phyloP scores from a whole-genome alignment of 2,797 vertebrate species.

The Typhlichthys eigenmanni region DNA sequence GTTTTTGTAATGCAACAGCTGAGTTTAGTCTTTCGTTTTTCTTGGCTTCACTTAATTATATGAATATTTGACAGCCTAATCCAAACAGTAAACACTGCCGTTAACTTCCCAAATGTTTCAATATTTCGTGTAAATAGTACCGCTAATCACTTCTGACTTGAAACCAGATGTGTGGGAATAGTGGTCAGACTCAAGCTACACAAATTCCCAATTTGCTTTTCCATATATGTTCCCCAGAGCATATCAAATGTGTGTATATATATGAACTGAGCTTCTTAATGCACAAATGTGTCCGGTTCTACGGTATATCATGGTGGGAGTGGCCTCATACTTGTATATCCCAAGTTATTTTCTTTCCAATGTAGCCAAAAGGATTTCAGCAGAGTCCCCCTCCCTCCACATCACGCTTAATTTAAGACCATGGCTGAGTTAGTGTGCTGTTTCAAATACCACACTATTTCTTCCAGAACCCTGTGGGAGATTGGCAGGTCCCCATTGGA shows the following conservation, averaged over 20 bases:
- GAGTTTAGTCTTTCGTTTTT: conserved; percentile 10
- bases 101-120: conserved; percentile 37
- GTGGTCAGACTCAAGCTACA: conserved; percentile 49
- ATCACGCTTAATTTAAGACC: conserved; percentile 82
- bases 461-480: conserved; percentile 77
- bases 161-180: conserved; percentile 65
- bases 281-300: conserved; percentile 35
- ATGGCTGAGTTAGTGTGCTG: conserved; percentile 78
- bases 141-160: conserved; percentile 63
- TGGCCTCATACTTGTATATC: conserved; percentile 24
- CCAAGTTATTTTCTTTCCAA: conserved; percentile 67
- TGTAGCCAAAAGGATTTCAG: conserved; percentile 65
- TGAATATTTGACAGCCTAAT: conserved; percentile 41
- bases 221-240: conserved; percentile 40
- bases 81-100: conserved; percentile 45
- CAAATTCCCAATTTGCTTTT: conserved; percentile 52
- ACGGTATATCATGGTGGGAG: conserved; percentile 31
- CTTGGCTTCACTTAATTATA: conserved; percentile 36
- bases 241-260: conserved; percentile 31
- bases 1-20: conserved; percentile 22
- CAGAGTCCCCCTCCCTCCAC: conserved; percentile 46
- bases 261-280: conserved; percentile 38
- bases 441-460: conserved; percentile 77
- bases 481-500: conserved; percentile 73
- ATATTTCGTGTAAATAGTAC: conserved; percentile 48